These are phyloP conservation scores for Steinernema carpocapsae DNA, from an alignment of 2,888 invertebrate genomes.

Conservation along the genomic window DNA sequence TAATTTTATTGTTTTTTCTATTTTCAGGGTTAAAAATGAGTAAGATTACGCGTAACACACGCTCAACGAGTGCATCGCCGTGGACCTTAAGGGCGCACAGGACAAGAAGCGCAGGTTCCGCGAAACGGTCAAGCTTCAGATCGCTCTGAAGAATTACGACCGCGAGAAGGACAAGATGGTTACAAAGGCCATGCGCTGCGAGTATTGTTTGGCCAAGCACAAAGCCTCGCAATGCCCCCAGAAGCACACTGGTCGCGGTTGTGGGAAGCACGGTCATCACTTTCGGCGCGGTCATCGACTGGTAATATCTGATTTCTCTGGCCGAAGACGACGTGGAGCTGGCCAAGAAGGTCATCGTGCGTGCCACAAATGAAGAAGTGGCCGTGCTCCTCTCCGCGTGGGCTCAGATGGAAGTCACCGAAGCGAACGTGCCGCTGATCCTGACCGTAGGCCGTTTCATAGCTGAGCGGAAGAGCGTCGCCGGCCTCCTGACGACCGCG, in stretches of 20 bases:
- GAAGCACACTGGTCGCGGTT: too few species aligned
- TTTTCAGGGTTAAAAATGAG: slow-evolving; percentile 56
- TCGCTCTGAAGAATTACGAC: slow-evolving; percentile 99
- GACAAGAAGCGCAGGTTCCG: slow-evolving; percentile 88
- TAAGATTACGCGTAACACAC: slow-evolving; percentile 96
- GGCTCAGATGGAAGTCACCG: not conserved
- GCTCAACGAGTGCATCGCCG: slow-evolving; percentile 85
- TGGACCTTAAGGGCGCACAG: slow-evolving; percentile 76
- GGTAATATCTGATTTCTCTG: not conserved
- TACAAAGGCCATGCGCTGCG: too few species aligned
- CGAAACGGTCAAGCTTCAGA: slow-evolving; percentile 97
- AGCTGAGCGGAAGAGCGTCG: not conserved
- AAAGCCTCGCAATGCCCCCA: too few species aligned
- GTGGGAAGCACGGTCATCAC: too few species aligned
- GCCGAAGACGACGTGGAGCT: not conserved
- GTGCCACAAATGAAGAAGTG: not conserved
- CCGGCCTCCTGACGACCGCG: not conserved
- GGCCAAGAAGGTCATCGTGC: not conserved
- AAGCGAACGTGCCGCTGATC: not conserved
- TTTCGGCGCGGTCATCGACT: not conserved
- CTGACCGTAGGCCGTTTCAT: slow-evolving; percentile 13
- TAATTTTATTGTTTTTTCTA: too few species aligned
- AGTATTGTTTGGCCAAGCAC: too few species aligned
- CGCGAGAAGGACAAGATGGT: slow-evolving; percentile 99
- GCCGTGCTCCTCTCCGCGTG: not conserved